Conservation (phyloP, 2,113 vertebrate species). For the Pipra filicauda region DNA sequence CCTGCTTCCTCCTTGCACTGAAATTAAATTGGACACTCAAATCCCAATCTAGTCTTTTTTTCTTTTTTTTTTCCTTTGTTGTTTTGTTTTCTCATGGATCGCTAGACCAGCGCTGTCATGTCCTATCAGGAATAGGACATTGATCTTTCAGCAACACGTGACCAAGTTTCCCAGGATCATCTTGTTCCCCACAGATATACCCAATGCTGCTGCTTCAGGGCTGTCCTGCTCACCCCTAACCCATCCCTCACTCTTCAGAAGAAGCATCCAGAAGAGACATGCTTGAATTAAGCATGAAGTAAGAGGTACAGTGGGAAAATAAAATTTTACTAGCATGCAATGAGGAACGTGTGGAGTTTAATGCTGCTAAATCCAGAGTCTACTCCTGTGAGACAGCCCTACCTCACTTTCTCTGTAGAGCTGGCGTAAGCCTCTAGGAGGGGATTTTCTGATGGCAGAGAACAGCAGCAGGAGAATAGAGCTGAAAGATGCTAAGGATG, state of each 20-base stretch:
- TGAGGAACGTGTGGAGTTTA: not conserved
- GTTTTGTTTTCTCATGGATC: not conserved
- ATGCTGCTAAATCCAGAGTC: not conserved
- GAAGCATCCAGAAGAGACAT: not conserved
- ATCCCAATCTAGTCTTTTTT: not conserved
- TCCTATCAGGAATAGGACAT: not conserved
- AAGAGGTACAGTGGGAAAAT: not conserved
- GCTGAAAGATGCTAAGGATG: not conserved
- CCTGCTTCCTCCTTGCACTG: slow-evolving; percentile 52
- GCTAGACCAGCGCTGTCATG: not conserved
- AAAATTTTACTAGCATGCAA: not conserved
- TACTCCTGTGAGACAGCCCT: not conserved
- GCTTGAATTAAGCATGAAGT: not conserved
- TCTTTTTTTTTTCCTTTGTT: not conserved
- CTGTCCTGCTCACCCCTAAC: not conserved
- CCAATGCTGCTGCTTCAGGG: not conserved
- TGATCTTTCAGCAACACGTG: not conserved
- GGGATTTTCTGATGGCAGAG: not conserved
- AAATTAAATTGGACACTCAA: slow-evolving; percentile 48
- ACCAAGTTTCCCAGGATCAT: not conserved
- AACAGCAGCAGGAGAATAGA: not conserved
- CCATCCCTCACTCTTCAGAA: not conserved
- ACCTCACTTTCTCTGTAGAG: not conserved
- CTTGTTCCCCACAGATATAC: not conserved
- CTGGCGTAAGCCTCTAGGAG: not conserved